Percentiles rank a stretch among this genome's conserved stretches.
phyloP scores from a whole-genome alignment of 2,888 invertebrate genomes.

The Conomelus anceps region DNA sequence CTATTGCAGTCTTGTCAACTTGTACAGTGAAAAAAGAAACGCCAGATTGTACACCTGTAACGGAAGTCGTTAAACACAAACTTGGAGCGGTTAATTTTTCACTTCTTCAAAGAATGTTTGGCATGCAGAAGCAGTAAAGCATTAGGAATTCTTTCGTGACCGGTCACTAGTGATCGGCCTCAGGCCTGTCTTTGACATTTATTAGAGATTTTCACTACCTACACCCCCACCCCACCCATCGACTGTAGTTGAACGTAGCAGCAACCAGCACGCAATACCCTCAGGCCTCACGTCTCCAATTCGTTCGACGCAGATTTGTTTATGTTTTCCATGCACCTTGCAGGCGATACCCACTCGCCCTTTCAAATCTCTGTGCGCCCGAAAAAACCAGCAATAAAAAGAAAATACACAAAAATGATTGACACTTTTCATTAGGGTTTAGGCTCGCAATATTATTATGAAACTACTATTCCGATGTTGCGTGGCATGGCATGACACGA shows the following conservation, averaged over 20 bases:
- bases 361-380: no score
- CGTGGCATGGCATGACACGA: neutral
- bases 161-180: neutral
- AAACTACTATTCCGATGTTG: neutral
- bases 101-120: neutral
- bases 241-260: neutral
- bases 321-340: neutral
- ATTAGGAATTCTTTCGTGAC: neutral
- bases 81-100: neutral
- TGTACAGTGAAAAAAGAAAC: neutral
- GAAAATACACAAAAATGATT: neutral
- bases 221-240: no score
- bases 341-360: neutral
- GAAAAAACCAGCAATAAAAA: neutral
- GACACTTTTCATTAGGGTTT: neutral
- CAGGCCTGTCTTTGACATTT: neutral
- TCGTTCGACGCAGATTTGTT: neutral
- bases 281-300: neutral
- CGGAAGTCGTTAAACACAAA: neutral
- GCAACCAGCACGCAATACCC: neutral
- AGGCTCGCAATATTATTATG: neutral
- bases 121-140: neutral
- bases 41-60: neutral
- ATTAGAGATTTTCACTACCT: neutral
- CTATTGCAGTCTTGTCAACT: neutral